Percentiles rank a stretch among this genome's conserved stretches.
These are phyloP conservation scores for Epiperipatus broadwayi DNA, from an alignment of 2,888 invertebrate genomes.

Conservation along the genomic window DNA sequence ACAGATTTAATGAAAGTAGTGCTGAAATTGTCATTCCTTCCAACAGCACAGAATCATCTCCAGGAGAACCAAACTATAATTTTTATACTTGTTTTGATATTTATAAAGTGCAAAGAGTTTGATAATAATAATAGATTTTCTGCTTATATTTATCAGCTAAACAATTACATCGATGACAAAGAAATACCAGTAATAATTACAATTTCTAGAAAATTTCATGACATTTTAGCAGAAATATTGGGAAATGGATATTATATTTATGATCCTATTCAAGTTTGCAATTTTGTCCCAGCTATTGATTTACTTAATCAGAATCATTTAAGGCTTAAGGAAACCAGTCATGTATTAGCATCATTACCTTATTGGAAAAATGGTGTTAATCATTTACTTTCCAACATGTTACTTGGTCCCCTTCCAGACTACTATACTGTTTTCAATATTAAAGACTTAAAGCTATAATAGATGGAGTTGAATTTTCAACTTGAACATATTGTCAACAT, in stretches of 20 bases:
- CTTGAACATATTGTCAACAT: slow-evolving; percentile 61
- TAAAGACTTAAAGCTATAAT: slow-evolving; percentile 58
- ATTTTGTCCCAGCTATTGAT: slow-evolving; percentile 74
- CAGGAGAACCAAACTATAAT: too few species aligned
- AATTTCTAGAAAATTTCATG: slow-evolving; percentile 63
- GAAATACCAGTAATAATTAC: slow-evolving; percentile 43
- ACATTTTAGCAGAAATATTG: slow-evolving; percentile 55
- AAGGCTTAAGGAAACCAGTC: slow-evolving; percentile 41
- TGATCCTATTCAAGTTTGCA: slow-evolving; percentile 71
- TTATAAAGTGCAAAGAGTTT: too few species aligned
- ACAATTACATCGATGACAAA: slow-evolving; percentile 47
- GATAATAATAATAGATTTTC: too few species aligned
- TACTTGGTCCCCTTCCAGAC: slow-evolving; percentile 55
- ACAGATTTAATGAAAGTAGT: too few species aligned
- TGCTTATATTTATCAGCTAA: slow-evolving; percentile 68
- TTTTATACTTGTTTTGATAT: too few species aligned
- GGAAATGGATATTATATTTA: slow-evolving; percentile 69
- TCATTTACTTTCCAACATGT: slow-evolving; percentile 79
- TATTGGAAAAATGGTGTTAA: slow-evolving; percentile 69
- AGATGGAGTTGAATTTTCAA: slow-evolving; percentile 65
- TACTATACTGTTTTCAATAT: slow-evolving; percentile 56
- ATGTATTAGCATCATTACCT: slow-evolving; percentile 40
- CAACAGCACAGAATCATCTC: too few species aligned
- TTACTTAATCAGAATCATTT: slow-evolving; percentile 63
- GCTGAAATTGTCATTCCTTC: too few species aligned